Base-by-base conservation (phyloP, 2,888 invertebrate genomes). In the Tortricodes alternella region DNA sequence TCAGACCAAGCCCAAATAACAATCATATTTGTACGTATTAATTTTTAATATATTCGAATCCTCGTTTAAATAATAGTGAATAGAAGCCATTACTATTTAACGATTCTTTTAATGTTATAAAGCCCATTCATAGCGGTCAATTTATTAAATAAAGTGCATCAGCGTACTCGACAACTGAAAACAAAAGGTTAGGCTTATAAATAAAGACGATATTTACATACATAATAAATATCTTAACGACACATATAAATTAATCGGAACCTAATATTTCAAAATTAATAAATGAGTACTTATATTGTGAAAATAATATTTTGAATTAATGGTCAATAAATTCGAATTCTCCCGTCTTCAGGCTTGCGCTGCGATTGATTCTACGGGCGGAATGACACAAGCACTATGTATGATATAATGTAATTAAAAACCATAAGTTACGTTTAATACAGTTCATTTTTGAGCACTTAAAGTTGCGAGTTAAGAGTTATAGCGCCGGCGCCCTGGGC, bases 201-300 rank as follows among this genome's bases (percentile, higher is more conserved):
- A 89, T 83, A 88, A 86, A 86, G 81, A 85, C 74, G 77, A 89
- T 87, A 89, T 89, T 90, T 86, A 90, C 89, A 89, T 89, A 88
- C 85, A 85, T 85, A 86, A 90, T 90, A 89, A 89, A 90, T 90
- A 89, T 89, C 89, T 84, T 87, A 89, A 89, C 89, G 89, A 89
- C 88, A 89, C 89, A 85, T 85, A 90, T 90, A 90, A 89, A 90
- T 90, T 89, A 89, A 89, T 90, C 89, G 89, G 88, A 88, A 89
- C 89, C 86, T 90, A 89, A 90, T 90, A 90, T 89, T 89, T 90
- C 89, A 89, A 90, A 90, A 90, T 90, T 90, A 90, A 90, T 90
- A 89, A 90, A 90, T 90, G 89, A 89, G 89, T 89, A 89, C 89
- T 90, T 89, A 90, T 89, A 89, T 90, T 90, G 89, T 90, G 89